Evolutionary conservation across 2,797 vertebrate genomes (phyloP).

Genomic region (Eurystomus glaucurus): DNA sequence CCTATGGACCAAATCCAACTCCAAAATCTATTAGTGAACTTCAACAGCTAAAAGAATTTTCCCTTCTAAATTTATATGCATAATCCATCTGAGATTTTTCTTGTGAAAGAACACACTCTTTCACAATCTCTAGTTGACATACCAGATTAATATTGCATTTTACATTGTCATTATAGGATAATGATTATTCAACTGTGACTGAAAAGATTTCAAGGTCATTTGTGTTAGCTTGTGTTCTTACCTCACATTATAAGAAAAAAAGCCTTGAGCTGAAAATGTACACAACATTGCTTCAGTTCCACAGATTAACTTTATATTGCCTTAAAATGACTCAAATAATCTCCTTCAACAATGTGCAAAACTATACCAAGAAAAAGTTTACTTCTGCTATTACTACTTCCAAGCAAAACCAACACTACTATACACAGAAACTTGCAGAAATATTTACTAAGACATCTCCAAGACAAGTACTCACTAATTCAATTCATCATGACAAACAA

Average conservation of each 20-base stretch:
- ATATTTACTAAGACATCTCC: background rate
- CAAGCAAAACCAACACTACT: background rate
- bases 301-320: background rate
- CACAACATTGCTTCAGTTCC: background rate
- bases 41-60: background rate
- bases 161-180: background rate
- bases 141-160: background rate
- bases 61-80: background rate
- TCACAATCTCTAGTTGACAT: background rate
- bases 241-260: background rate
- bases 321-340: background rate
- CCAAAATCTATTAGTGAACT: background rate
- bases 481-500: background rate
- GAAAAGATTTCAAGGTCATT: background rate
- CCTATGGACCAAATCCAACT: background rate
- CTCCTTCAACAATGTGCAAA: background rate
- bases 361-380: background rate
- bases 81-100: background rate
- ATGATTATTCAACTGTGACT: background rate
- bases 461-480: background rate
- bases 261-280: background rate
- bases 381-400: background rate
- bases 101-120: background rate
- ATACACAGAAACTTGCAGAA: background rate
- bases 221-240: background rate